Conservation (phyloP, 2,797 vertebrate genomes). For the Psittacula derbiana region DNA sequence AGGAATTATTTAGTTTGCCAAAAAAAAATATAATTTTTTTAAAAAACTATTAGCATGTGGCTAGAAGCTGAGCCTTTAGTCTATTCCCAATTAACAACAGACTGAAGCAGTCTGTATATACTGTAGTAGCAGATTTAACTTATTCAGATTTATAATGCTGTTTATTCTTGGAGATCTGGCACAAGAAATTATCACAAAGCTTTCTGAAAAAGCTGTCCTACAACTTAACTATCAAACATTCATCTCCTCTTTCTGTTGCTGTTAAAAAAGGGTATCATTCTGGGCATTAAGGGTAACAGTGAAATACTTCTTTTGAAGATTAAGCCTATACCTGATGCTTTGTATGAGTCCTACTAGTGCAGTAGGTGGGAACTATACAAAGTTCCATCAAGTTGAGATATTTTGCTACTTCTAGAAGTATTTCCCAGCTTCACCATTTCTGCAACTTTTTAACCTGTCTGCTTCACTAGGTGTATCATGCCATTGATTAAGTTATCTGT, state of each 20-base stretch:
- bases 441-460: not conserved
- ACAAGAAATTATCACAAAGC: slow-evolving; percentile 5
- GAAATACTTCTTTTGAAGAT: slow-evolving; percentile 8
- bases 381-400: not conserved
- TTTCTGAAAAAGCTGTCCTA: slow-evolving; percentile 31
- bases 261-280: not conserved
- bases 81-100: slow-evolving; percentile 43
- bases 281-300: slow-evolving; percentile 27
- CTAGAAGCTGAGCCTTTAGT: slow-evolving; percentile 58
- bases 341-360: not conserved
- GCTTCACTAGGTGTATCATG: not conserved
- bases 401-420: not conserved
- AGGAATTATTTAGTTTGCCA: slow-evolving; percentile 70
- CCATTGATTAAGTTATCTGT: not conserved
- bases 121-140: slow-evolving; percentile 65
- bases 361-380: not conserved
- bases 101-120: slow-evolving; percentile 52
- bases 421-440: not conserved
- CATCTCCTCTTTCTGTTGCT: slow-evolving; percentile 35
- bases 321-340: slow-evolving; percentile 6
- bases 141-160: slow-evolving; percentile 61
- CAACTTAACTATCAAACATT: not conserved
- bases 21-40: slow-evolving; percentile 68
- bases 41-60: slow-evolving; percentile 47
- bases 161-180: slow-evolving; percentile 63